Evolutionary conservation across 2,797 vertebrate genomes (phyloP), one percentile per base, ranked within the genome.

Genomic region (Rhadinocentrus ornatus): DNA sequence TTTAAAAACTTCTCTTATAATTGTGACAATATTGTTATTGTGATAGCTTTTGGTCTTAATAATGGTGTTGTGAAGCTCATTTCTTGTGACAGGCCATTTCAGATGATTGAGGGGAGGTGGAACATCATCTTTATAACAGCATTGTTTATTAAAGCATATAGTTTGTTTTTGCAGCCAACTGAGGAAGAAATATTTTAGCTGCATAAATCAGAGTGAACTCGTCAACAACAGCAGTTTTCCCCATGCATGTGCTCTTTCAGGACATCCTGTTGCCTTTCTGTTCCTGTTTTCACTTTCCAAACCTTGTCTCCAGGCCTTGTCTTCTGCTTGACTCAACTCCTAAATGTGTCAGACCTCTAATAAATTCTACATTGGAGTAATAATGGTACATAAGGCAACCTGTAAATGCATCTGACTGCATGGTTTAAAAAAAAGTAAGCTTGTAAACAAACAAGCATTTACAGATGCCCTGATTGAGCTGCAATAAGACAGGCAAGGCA

Each of bases 181-280:
- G 41, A 46, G 41, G 18, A 46, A 46, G n/a, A 15, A 16, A 6
- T 15, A 48, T 39, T 18, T 31, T 12, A 34, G 20, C 24, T 63
- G 37, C 16, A 41, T 41, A 41, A 18, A 39, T 18, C 22, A 46
- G 10, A 57, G 61, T 8, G 13, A 31, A 32, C 6, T 46, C 31
- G 46, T 24, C 29, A 56, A 55, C 24, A 50, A 2, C 13, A 58
- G 20, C 13, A 34, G 62, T 32, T 37, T n/a, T 59, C 8, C 24
- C 37, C 46, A n/a, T 41, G n/a, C 13, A 65, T 29, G 44, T 65
- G 54, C 18, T 12, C 12, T 27, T 27, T 15, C 52, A 54, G 52
- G 26, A 54, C 52, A 54, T 54, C 52, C 52, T 54, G 52, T 24
- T 54, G 52, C 9, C 26, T 26, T 54, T 27, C 52, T 54, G 52